phyloP scores from a whole-genome alignment of 2,888 invertebrate genomes.

The Elegia similella region DNA sequence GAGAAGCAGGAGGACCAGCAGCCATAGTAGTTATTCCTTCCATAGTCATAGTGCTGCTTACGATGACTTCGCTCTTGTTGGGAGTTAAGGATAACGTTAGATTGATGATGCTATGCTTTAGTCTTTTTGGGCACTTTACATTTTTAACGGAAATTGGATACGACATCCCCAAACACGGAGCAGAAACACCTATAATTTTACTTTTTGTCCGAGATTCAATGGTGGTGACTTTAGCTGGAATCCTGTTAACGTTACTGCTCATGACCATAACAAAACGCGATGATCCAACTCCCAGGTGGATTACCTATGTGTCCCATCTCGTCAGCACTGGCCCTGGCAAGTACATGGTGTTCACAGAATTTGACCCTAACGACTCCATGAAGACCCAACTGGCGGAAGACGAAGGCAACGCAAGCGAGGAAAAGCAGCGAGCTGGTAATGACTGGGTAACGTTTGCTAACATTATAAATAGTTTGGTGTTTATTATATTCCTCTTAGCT shows the following conservation, averaged over 20 bases:
- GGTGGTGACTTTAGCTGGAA: constrained; percentile 57
- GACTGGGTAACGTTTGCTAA: constrained; percentile 70
- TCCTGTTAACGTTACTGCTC: constrained; percentile 59
- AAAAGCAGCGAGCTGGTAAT: constrained; percentile 32
- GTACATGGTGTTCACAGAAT: constrained; percentile 70
- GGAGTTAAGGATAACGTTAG: constrained; percentile 81
- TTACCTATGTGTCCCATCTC: constrained; percentile 50
- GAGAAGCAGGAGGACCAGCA: constrained; percentile 81
- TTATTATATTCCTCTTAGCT: constrained; percentile 50
- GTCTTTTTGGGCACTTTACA: constrained; percentile 83
- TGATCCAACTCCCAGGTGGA: constrained; percentile 57
- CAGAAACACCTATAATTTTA: constrained; percentile 79
- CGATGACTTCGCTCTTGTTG: constrained; percentile 80
- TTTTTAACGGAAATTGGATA: constrained; percentile 82
- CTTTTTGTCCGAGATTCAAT: constrained; percentile 70
- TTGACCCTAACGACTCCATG: constrained; percentile 53
- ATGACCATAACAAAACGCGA: constrained; percentile 53
- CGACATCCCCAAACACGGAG: constrained; percentile 82
- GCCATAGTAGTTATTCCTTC: constrained; percentile 81
- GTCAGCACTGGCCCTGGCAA: constrained; percentile 59
- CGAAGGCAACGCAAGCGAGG: constrained; percentile 33
- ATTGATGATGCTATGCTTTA: constrained; percentile 78
- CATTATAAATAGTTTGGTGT: constrained; percentile 58
- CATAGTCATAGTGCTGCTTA: constrained; percentile 78
- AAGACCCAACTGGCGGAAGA: constrained; percentile 53